Evolutionary conservation across 2,797 vertebrate genomes (phyloP).

Genomic region (Knipowitschia caucasica): DNA sequence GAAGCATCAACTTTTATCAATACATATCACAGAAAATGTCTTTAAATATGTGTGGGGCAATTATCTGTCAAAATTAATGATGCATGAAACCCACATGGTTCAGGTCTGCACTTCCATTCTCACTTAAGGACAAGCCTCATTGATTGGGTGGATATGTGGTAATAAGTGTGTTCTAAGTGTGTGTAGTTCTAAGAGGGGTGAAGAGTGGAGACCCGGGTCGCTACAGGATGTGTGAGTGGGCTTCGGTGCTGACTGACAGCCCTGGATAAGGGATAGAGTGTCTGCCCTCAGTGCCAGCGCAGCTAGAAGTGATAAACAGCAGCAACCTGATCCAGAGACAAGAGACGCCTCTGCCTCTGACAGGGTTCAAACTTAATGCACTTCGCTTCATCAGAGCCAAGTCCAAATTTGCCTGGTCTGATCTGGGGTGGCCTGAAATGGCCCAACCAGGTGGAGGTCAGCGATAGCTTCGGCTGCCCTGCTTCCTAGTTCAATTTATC

Average conservation of each 20-base stretch:
- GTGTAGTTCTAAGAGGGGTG: conserved; percentile 50
- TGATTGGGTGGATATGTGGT: conserved; percentile 64
- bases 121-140: conserved; percentile 74
- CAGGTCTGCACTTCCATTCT: conserved; percentile 66
- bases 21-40: conserved; percentile 3
- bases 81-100: conserved; percentile 60
- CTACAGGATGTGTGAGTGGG: conserved; percentile 73
- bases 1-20: conserved; percentile 5
- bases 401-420: conserved; percentile 45
- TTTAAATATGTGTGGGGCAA: conserved; percentile 22
- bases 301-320: conserved; percentile 92
- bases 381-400: conserved; percentile 67
- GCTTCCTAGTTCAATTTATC: conserved; percentile 33
- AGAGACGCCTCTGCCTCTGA: conserved; percentile 84
- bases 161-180: conserved; percentile 60
- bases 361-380: conserved; percentile 89
- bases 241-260: conserved; percentile 83
- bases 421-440: conserved; percentile 27
- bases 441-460: conserved; percentile 44
- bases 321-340: conserved; percentile 89
- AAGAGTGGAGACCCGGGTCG: conserved; percentile 47
- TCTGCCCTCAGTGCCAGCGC: conserved; percentile 84
- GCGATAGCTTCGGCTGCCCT: conserved; percentile 22
- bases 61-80: conserved; percentile 44
- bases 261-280: conserved; percentile 89